Evolutionary conservation across 1,140 invertebrate species (phyloP).

Genomic region (Lucilia cuprina): DNA sequence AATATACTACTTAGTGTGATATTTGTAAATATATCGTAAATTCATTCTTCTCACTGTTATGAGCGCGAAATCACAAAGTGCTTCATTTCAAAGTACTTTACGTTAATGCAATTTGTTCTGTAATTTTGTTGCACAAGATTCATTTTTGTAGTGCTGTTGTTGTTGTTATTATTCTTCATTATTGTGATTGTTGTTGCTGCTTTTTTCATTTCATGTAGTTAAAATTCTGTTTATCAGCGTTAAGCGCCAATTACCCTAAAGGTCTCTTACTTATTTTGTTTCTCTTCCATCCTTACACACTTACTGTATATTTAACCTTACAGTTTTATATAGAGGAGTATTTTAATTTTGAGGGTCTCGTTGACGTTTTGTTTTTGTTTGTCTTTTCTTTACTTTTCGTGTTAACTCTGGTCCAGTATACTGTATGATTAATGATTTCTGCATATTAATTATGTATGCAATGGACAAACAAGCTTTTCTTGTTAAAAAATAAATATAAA

Average conservation of each 20-base stretch:
- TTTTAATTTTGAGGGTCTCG: not conserved
- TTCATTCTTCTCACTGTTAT: not conserved
- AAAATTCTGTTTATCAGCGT: constrained; percentile 30
- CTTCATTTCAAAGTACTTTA: constrained; percentile 26
- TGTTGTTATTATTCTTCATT: not conserved
- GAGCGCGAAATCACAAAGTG: not conserved
- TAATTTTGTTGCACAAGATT: constrained; percentile 16
- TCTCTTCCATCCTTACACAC: not conserved
- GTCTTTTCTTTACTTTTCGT: not conserved
- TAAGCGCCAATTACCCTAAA: constrained; percentile 32
- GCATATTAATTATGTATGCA: constrained; percentile 33
- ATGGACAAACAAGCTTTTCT: constrained; percentile 22
- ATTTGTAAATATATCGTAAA: not conserved
- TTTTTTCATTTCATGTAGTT: constrained; percentile 8
- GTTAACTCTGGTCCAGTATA: not conserved
- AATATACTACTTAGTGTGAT: not conserved
- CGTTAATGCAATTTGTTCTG: constrained; percentile 30
- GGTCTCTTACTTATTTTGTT: not conserved
- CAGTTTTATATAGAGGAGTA: not conserved
- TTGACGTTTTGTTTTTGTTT: not conserved
- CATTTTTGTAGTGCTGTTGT: not conserved
- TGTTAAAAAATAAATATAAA: not conserved
- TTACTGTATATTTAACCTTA: not conserved
- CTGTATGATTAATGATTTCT: constrained; percentile 31
- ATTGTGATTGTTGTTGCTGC: not conserved